phyloP scores from a whole-genome alignment of 2,113 vertebrate species.

The Nansenia antarctica region DNA sequence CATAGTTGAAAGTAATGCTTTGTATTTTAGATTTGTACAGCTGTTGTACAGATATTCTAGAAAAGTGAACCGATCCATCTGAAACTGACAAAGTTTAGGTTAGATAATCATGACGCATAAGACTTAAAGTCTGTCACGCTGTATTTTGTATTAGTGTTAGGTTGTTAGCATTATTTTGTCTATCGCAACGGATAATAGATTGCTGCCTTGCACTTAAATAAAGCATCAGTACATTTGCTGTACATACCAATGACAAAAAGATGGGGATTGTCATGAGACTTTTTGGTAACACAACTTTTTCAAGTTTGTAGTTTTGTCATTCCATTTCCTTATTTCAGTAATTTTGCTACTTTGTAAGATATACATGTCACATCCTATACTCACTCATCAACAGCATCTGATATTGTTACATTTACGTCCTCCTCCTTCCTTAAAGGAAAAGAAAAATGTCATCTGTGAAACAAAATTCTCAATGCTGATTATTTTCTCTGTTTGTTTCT shows the following conservation, averaged over 20 bases:
- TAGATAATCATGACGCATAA: not conserved
- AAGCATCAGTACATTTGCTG: slow-evolving; percentile 27
- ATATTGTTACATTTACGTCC: no score
- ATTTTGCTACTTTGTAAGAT: not conserved
- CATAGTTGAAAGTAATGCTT: slow-evolving; percentile 21
- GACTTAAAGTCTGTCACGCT: slow-evolving; percentile 19
- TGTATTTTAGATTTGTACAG: slow-evolving; percentile 37
- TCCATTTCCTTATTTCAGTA: not conserved
- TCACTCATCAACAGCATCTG: not conserved
- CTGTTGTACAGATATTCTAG: slow-evolving; percentile 37
- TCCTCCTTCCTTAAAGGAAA: no score
- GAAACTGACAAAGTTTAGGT: slow-evolving; percentile 19
- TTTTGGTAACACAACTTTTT: no score
- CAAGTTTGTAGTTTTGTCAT: not conserved
- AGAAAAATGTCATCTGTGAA: no score
- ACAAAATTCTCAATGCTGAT: no score
- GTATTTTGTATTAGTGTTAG: slow-evolving; percentile 15
- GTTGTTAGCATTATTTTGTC: slow-evolving; percentile 43
- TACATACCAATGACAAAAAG: not conserved
- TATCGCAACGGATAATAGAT: slow-evolving; percentile 30
- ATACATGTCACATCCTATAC: not conserved
- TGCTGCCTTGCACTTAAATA: slow-evolving; percentile 66
- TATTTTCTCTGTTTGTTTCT: no score
- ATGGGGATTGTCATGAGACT: not conserved
- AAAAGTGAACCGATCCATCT: slow-evolving; percentile 34